Evolutionary conservation across 2,113 vertebrate species (phyloP).

Genomic region (Pristiophorus japonicus): DNA sequence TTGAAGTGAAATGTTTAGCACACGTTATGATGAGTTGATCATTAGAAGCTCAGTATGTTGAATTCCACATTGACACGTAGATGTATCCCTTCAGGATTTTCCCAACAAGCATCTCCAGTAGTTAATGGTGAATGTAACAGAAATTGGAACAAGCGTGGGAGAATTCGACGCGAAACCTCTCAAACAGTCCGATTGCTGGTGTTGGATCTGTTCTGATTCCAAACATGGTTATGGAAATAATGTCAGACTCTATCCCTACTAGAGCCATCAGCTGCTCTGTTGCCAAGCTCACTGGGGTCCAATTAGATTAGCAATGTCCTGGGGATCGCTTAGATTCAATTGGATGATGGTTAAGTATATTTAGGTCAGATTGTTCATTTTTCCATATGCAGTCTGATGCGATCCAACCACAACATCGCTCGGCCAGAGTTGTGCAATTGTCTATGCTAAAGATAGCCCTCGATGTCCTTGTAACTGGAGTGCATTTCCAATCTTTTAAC

Average conservation of each 20-base stretch:
- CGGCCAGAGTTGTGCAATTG: background rate
- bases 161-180: background rate
- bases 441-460: background rate
- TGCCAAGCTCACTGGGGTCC: background rate
- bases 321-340: background rate
- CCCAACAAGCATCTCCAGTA: background rate
- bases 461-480: background rate
- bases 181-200: background rate
- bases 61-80: background rate
- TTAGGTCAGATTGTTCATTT: conserved; percentile 2
- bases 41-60: background rate
- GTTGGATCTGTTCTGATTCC: background rate
- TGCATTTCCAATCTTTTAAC: background rate
- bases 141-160: background rate
- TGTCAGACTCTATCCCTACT: background rate
- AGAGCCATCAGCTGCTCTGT: background rate
- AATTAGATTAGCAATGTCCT: background rate
- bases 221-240: background rate
- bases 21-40: background rate
- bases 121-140: background rate
- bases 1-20: background rate
- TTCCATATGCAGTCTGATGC: conserved; percentile 4
- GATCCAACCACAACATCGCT: conserved; percentile 25
- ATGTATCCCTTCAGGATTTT: background rate
- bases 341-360: conserved; percentile 12